phyloP scores from a whole-genome alignment of 2,888 invertebrate genomes.

The Apotomis betuletana region DNA sequence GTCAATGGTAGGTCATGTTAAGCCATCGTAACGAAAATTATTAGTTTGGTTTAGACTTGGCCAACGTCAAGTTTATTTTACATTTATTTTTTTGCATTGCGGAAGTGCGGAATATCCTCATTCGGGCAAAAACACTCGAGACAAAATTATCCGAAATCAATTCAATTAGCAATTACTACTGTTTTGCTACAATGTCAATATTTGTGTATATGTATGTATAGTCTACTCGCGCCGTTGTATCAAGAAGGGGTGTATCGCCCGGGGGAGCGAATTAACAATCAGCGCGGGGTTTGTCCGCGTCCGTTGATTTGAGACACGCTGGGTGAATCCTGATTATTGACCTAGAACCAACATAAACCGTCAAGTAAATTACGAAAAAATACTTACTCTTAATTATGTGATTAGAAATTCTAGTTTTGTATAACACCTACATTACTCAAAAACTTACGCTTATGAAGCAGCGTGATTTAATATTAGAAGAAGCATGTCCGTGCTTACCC shows the following conservation, averaged over 20 bases:
- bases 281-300: conserved; percentile 51
- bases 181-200: conserved; percentile 45
- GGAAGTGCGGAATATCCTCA: background rate
- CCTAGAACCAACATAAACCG: conserved; percentile 8
- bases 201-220: conserved; percentile 44
- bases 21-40: no score
- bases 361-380: conserved; percentile 7
- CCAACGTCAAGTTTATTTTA: no score
- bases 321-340: conserved; percentile 40
- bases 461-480: no score
- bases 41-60: no score
- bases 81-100: background rate
- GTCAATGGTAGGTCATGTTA: no score
- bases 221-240: conserved; percentile 17
- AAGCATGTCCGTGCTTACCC: no score
- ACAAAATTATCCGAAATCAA: background rate
- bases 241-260: conserved; percentile 31
- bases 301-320: conserved; percentile 48
- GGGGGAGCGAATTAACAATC: conserved; percentile 53
- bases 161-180: conserved; percentile 31
- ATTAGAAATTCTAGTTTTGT: no score
- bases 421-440: no score
- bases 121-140: conserved; percentile 43
- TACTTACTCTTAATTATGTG: background rate
- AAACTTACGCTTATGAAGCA: no score